Base-by-base conservation (phyloP, 2,888 invertebrate species). In the Crossocerus cetratus region DNA sequence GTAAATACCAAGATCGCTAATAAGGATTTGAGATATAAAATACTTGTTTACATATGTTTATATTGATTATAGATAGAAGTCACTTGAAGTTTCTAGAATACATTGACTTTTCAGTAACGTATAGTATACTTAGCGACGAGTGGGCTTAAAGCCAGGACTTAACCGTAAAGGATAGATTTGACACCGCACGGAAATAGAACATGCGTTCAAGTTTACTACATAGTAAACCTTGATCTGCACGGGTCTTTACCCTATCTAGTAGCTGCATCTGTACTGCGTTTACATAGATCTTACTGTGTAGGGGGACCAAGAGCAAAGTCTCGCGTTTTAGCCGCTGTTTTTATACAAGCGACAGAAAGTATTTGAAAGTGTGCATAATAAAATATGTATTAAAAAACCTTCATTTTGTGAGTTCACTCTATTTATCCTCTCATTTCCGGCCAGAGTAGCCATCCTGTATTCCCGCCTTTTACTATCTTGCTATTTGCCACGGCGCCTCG, bases 141-240 rank as follows among this genome's bases (percentile, higher is more conserved):
- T 64, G 60, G 67, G 67, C 57, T 66, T 16, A 22, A 18, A 55
- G 71, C 61, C 74, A 72, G 11, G 32, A 44, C 55, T 8, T 21
- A 14, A 67, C 45, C 65, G 53, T 69, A 53, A 75, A 67, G 4
- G 49, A 65, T 72, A 53, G 21, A 65, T 69, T 62, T 69, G 58
- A 18, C 5, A 42, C 2, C 11, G 92, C 95, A 23, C 21, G 54
- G 57, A 58, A 72, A 67, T 75, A 77, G 63, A 65, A 21, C 18
- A 0, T 5, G 53, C 16, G 53, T 16, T 20, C 32, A 32, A 32
- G 32, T 32, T 32, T 32, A 32, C 5, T 32, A 32, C n/a, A 32
- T 32, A 8, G 11, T 32, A 16, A 16, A 16, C 49, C 49, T 23
- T 8, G 20, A 3, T 32, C 8, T 22, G 42, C 32, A 42, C 16